Conservation (phyloP, 2,888 invertebrate species). For the Allacma fusca region DNA sequence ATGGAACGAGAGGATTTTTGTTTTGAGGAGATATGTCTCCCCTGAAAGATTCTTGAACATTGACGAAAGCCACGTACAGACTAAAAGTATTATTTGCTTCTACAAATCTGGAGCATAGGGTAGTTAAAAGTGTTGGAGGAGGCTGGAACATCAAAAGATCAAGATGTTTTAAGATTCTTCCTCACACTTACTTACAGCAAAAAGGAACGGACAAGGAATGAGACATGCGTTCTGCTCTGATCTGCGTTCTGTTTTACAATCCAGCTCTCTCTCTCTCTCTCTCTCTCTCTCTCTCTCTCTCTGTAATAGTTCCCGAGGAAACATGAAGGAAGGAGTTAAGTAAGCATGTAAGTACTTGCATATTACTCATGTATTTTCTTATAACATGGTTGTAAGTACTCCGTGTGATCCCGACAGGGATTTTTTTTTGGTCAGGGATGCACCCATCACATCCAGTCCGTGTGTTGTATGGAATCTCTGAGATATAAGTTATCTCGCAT, state of each 20-base stretch:
- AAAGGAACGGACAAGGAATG: too few species aligned
- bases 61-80: slow-evolving; percentile 16
- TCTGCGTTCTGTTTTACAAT: too few species aligned
- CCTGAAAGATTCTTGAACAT: slow-evolving; percentile 6
- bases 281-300: too few species aligned
- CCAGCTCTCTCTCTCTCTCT: too few species aligned
- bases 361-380: neutral
- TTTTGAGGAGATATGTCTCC: neutral
- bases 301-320: too few species aligned
- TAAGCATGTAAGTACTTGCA: neutral
- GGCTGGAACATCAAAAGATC: slow-evolving; percentile 33
- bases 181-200: neutral
- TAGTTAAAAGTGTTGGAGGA: slow-evolving; percentile 26
- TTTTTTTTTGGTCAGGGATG: too few species aligned
- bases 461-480: neutral
- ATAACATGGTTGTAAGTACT: neutral
- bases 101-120: slow-evolving; percentile 24
- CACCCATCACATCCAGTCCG: neutral
- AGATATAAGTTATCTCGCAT: neutral
- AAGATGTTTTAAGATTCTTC: slow-evolving; percentile 24
- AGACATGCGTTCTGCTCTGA: slow-evolving; percentile 34
- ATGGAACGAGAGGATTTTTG: neutral
- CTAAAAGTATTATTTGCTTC: slow-evolving; percentile 10
- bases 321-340: too few species aligned
- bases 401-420: too few species aligned